Evolutionary conservation across 2,797 vertebrate species (phyloP), one percentile per base, ranked within the genome.

Genomic region (Limosa lapponica): DNA sequence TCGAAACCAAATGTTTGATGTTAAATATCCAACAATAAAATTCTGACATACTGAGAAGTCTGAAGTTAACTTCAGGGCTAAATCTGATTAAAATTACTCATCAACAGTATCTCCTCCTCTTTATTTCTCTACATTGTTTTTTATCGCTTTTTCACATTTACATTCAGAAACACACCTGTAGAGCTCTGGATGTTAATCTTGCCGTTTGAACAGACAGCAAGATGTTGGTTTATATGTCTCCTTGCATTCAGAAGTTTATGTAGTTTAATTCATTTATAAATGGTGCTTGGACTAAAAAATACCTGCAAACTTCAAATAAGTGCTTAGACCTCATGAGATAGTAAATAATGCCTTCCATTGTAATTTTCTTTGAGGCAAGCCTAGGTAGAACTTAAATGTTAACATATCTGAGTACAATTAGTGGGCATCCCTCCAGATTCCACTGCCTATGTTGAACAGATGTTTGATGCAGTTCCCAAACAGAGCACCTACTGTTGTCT

Each of bases 381-480:
- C 36, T 39, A 34, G 25, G 22, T 20, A 25, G 43, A 36, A 44
- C 8, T 39, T 37, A 41, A 37, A 16, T 18, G 30, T 8, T 14
- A 28, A 52, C 0, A 0, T 48, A 32, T 69, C 44, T 48, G 41
- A 43, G 27, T 24, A 41, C 0, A 1, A 34, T 32, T 49, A 48
- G 16, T 4, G 8, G 13, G 11, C 15, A 16, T 7, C 19, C n/a
- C 11, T 65, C 24, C 22, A n/a, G 23, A 16, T 44, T 52, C 34
- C 24, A n/a, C 15, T 34, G 10, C 18, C 20, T 41, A 0, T 8
- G 3, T 18, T 41, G 46, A 46, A 11, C 4, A 52, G 19, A 34
- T 13, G 24, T 34, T 54, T 65, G 22, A 12, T n/a, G 9, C 24
- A 62, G 19, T 25, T 54, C 7, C 13, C 6, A 19, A 6, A 49